Conservation (phyloP, 1,140 invertebrate species). For the Cydia splendana region DNA sequence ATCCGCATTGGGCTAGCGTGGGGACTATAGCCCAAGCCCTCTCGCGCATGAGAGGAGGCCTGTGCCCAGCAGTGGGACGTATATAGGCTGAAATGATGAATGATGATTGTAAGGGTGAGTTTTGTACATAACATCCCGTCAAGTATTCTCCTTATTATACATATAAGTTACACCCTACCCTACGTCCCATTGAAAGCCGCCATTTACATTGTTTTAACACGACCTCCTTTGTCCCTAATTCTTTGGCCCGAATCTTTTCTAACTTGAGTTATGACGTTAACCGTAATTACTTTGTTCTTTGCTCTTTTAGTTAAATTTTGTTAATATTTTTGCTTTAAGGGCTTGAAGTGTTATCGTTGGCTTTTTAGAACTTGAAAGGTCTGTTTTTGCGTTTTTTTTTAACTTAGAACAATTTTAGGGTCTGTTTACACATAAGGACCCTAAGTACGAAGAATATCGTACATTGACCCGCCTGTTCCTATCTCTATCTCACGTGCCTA, state of each 20-base stretch:
- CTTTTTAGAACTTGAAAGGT: conserved; percentile 8
- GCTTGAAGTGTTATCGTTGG: conserved; percentile 1
- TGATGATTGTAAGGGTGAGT: too few relatives aligned
- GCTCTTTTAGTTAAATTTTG: conserved; percentile 31
- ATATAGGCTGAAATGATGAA: too few relatives aligned
- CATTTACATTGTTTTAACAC: conserved; percentile 8
- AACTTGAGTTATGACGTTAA: conserved; percentile 27
- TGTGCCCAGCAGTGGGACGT: too few relatives aligned
- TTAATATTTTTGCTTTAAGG: conserved; percentile 19
- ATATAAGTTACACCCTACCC: conserved; percentile 11
- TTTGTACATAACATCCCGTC: background rate
- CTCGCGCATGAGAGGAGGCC: too few relatives aligned
- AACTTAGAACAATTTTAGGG: background rate
- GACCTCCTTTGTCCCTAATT: conserved; percentile 28
- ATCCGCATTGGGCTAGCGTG: too few relatives aligned
- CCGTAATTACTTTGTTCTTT: conserved; percentile 30
- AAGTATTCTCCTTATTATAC: background rate
- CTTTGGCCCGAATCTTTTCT: conserved; percentile 26
- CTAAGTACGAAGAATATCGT: too few relatives aligned
- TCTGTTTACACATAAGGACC: too few relatives aligned
- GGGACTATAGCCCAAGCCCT: too few relatives aligned
- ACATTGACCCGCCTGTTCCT: too few relatives aligned
- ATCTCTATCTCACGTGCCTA: too few relatives aligned
- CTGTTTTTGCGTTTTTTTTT: background rate
- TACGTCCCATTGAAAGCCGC: background rate